Evolutionary conservation across 1,140 invertebrate species (phyloP), one percentile per base, ranked within the genome.

Genomic region (Lasioglossum baleicum): DNA sequence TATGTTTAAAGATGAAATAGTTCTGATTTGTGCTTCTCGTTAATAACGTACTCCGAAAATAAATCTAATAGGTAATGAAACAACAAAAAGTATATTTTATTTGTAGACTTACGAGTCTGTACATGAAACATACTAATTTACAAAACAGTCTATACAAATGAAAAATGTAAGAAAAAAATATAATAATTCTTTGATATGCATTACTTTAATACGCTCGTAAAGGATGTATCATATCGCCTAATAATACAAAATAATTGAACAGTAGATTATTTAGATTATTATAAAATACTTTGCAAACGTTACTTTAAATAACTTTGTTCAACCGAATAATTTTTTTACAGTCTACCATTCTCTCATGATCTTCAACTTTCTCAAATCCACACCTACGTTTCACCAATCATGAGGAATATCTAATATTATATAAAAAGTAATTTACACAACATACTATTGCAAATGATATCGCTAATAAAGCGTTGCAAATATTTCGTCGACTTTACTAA

Each of bases 341-440:
- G 64, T 11, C 64, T 44, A n/a, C 22, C 31, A 35, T 20, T 63
- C 22, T 63, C 22, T 31, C 7, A 40, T 42, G 40, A 42, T 42
- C 20, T 42, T 64, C 63, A 40, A 2, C 7, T 61, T 51, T 20
- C 13, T 20, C 22, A 11, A 42, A 66, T 20, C 13, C 10, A 17
- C 20, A 40, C 8, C 15, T 13, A 2, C 26, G 1, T 56, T 56
- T 26, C 22, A 35, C 7, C 26, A 7, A 22, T 73, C 60, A 22
- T n/a, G n/a, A 22, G 40, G 56, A 22, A n/a, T 15, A 60, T 71
- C 35, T 13, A 22, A 7, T 15, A 70, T 10, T 11, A 17, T 26
- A 61, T 60, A 10, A 44, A 72, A 66, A 44, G 20, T 66, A 66
- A 72, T 60, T 44, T 63, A 44, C 40, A 66, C 64, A 40, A 7